A percentile compares a stretch with the other conserved stretches of the same genome.
These are phyloP conservation scores for Porites lobata DNA, from an alignment of 92 coral and sea anemone species.

Conservation along the genomic window DNA sequence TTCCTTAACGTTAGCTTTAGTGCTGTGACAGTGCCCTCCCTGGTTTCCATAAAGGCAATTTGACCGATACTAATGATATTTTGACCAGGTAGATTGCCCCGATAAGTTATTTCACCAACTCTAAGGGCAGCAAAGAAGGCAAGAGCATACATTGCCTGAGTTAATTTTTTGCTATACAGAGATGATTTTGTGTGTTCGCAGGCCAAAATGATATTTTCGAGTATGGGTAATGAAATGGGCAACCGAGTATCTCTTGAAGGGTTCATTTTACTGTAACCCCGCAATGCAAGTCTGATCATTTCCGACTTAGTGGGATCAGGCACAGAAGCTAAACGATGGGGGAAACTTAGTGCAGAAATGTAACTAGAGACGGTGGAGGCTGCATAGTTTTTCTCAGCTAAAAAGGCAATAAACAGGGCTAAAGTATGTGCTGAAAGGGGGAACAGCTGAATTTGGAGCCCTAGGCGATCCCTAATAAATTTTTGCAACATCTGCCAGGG, in stretches of 20 bases:
- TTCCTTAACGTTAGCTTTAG: too few relatives aligned
- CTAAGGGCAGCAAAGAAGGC: too few relatives aligned
- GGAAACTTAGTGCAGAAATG: background rate
- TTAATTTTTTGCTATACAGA: background rate
- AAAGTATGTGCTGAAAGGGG: background rate
- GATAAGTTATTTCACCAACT: too few relatives aligned
- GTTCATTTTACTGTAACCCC: background rate
- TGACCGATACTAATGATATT: too few relatives aligned
- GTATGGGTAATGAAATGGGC: background rate
- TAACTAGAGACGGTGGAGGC: too few relatives aligned
- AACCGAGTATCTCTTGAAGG: background rate
- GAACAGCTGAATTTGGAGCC: too few relatives aligned
- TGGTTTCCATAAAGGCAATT: too few relatives aligned
- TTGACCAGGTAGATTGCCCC: too few relatives aligned
- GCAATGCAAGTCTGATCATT: background rate
- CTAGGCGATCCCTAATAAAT: too few relatives aligned
- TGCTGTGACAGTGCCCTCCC: too few relatives aligned
- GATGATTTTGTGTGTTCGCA: slow-evolving; percentile 3
- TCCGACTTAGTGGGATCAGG: background rate
- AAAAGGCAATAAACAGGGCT: slow-evolving; percentile 29
- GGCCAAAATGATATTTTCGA: background rate
- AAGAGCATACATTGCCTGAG: background rate
- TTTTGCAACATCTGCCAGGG: too few relatives aligned
- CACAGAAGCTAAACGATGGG: too few relatives aligned
- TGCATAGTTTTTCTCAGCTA: slow-evolving; percentile 14